Evolutionary conservation across 1,140 invertebrate species (phyloP), one percentile per base, ranked within the genome.

Genomic region (Euglossa dilemma): DNA sequence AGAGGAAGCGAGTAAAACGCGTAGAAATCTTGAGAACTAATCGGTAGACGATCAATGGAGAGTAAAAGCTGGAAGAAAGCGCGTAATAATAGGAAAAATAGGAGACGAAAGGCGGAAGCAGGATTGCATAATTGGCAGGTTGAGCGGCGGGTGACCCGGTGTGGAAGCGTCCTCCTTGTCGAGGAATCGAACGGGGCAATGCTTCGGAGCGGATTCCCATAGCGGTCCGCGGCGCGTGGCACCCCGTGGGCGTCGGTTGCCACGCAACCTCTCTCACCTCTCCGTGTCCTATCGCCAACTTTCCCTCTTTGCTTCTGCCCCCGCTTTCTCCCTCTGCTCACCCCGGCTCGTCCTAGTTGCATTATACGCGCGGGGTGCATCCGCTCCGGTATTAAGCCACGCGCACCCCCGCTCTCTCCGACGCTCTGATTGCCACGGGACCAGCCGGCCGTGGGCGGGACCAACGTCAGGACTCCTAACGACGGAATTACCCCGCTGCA

Each of bases 191-290:
- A 52, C 23, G 28, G 28, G 11, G 61, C 36, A 50, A 28, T 23
- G 70, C 11, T 25, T 28, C 9, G 20, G 18, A 20, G 28, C 50
- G 56, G 52, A 61, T 25, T 74, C 80, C 54, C 57, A 25, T 66
- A 71, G 72, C 77, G 57, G 59, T 54, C 56, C 71, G 75, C 52
- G 87, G 87, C 92, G 87, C 92, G 91, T 92, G 91, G 87, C 91
- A 84, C 54, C 78, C 79, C 76, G 92, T 92, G 91, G 92, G 92
- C 89, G 92, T 90, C 76, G 86, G 92, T 92, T 93, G 91, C 91
- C 88, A 88, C 79, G 91, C 91, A 91, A 92, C 92, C 86, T 80
- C 79, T 88, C 72, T 82, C 67, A 80, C 75, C 76, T 85, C 83
- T 74, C 74, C 70, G 63, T 74, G 76, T 80, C 82, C 86, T 84